Evolutionary conservation across 2,113 vertebrate genomes (phyloP).

Genomic region (Maccullochella peelii): DNA sequence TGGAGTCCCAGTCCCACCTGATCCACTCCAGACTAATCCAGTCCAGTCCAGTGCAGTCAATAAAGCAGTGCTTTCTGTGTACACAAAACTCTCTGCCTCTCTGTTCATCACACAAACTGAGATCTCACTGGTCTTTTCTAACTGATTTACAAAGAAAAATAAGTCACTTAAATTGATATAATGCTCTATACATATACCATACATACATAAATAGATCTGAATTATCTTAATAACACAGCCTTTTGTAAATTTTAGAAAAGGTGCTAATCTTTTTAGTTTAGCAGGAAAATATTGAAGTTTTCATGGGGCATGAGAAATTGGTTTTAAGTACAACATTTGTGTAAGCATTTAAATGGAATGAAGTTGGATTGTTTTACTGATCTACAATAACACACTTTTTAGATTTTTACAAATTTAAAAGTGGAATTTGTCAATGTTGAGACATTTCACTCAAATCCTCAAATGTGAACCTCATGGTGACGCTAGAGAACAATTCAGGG

Average conservation of each 20-base stretch:
- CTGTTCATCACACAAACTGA: conserved; percentile 38
- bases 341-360: neutral
- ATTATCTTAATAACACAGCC: neutral
- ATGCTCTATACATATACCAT: too few relatives aligned
- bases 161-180: neutral
- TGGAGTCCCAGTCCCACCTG: conserved; percentile 85
- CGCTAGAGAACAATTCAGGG: too few relatives aligned
- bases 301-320: too few relatives aligned
- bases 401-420: neutral
- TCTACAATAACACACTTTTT: neutral
- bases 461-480: too few relatives aligned
- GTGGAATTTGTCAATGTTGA: neutral
- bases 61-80: conserved; percentile 99
- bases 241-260: neutral
- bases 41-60: conserved; percentile 92
- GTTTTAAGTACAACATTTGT: too few relatives aligned
- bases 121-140: neutral
- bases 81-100: conserved; percentile 51
- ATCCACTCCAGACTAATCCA: conserved; percentile 63
- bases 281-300: neutral
- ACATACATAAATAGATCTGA: neutral
- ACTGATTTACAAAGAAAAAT: neutral
- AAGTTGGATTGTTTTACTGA: neutral
- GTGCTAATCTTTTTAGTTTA: neutral
- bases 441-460: neutral